Base-by-base conservation (phyloP, 1,140 invertebrate genomes). In the Drosophila pseudoananassae region DNA sequence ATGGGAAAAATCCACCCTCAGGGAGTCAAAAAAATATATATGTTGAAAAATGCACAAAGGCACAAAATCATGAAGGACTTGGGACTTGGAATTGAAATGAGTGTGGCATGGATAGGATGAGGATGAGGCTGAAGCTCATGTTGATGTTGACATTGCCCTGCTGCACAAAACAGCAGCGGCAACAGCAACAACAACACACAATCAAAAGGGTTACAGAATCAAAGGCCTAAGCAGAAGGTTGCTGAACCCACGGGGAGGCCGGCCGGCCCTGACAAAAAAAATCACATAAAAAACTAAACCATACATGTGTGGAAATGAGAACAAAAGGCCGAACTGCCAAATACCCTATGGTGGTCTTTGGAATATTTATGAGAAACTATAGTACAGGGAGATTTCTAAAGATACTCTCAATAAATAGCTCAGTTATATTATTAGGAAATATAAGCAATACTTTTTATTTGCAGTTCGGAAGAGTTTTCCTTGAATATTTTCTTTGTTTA, bases 1-100 rank as follows among this genome's bases (percentile, higher is more conserved):
- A 82, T 75, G 74, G 80, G 63, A 69, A 73, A 84, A 84, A 79
- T 73, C 80, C 79, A 83, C 80, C 75, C 80, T 61, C 45, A 27
- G 63, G 58, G 47, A 60, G 29, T 12, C 47, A 25, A 23, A 45
- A 66, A 60, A 23, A 6, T 6, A 27, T 20, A 20, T 3, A 20
- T 63, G 38, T 53, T 75, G 71, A 65, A 74, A 58, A 76, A 50
- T 63, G 72, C 57, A 73, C 66, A 79, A 69, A 59, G 56, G 66
- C 68, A 60, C 58, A 75, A 70, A 75, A 55, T 46, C 63, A 59
- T 63, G 74, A 83, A 56, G 80, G 70, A 70, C 57, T 43, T 47
- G 40, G 20, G 56, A 58, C n/a, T 66, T 33, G 29, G 63, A 66
- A 66, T 50, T 47, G 59, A 66, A 66, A 66, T 51, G 63, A 45